Evolutionary conservation across 2,888 invertebrate species (phyloP).

Genomic region (Germaria angustata): DNA sequence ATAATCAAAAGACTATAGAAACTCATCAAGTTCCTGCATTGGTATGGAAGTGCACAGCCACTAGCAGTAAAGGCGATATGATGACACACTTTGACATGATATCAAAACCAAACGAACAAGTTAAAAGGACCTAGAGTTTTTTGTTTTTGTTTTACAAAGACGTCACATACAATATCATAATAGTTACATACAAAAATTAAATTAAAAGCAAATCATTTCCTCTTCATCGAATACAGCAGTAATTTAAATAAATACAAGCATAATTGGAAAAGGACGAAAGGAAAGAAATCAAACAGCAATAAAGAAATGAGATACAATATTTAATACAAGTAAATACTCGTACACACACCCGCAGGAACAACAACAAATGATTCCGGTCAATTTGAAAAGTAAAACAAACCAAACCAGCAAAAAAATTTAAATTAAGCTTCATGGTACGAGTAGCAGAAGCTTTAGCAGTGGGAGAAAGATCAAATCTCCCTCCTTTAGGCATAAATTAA

Average conservation of each 20-base stretch:
- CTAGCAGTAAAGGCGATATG: conserved; percentile 47
- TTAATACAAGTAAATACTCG: background rate
- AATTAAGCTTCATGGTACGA: conserved; percentile 3
- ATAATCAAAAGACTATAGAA: conserved; percentile 67
- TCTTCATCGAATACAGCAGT: conserved; percentile 57
- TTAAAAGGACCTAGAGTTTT: conserved; percentile 32
- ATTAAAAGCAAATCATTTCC: conserved; percentile 69
- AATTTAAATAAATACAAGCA: conserved; percentile 66
- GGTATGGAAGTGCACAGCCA: background rate
- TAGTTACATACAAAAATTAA: conserved; percentile 17
- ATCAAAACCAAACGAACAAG: conserved; percentile 52
- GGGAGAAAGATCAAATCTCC: background rate
- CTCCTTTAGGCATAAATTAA: conserved; percentile 63
- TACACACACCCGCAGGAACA: background rate
- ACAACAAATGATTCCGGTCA: conserved; percentile 73
- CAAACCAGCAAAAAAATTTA: conserved; percentile 26
- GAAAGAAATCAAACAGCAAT: conserved; percentile 2
- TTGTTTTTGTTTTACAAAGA: conserved; percentile 19
- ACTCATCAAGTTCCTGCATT: conserved; percentile 25
- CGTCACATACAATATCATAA: too few relatives aligned
- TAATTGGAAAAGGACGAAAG: conserved; percentile 46
- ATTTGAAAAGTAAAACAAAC: conserved; percentile 70
- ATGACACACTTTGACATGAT: conserved; percentile 68
- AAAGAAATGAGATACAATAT: background rate
- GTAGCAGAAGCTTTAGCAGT: background rate